phyloP scores from a whole-genome alignment of 2,888 invertebrate species.

The Emmelina monodactyla region DNA sequence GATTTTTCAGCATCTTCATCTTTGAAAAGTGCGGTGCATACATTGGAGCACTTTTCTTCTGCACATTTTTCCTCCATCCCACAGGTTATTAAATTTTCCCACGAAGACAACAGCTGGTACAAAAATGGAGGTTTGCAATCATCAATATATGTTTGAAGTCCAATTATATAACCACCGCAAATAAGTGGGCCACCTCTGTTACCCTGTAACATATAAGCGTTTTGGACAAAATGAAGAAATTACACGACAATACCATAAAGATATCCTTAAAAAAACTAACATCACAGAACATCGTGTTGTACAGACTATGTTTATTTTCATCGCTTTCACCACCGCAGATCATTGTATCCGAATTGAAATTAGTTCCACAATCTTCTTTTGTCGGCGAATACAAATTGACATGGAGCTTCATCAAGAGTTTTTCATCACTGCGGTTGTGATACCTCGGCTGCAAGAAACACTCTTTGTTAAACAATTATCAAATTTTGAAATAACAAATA shows the following conservation, averaged over 20 bases:
- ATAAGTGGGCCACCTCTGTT: conserved; percentile 50
- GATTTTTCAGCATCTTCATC: conserved; percentile 24
- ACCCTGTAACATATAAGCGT: conserved; percentile 27
- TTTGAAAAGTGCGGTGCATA: conserved; percentile 35
- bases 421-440: not conserved
- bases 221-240: too few relatives aligned
- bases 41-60: conserved; percentile 26
- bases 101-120: conserved; percentile 36
- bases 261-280: too few relatives aligned
- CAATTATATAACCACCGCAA: conserved; percentile 36
- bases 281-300: not conserved
- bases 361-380: not conserved
- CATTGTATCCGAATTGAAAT: not conserved
- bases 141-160: conserved; percentile 44
- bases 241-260: too few relatives aligned
- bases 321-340: not conserved
- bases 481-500: conserved; percentile 1
- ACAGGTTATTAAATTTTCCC: conserved; percentile 41
- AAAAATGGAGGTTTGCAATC: conserved; percentile 41
- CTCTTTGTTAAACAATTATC: not conserved
- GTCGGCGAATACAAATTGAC: not conserved
- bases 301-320: not conserved
- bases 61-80: conserved; percentile 34
- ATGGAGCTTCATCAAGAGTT: not conserved
- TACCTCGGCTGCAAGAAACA: not conserved